phyloP scores from a whole-genome alignment of 1,140 invertebrate genomes.

The Drosophila kanapiae region DNA sequence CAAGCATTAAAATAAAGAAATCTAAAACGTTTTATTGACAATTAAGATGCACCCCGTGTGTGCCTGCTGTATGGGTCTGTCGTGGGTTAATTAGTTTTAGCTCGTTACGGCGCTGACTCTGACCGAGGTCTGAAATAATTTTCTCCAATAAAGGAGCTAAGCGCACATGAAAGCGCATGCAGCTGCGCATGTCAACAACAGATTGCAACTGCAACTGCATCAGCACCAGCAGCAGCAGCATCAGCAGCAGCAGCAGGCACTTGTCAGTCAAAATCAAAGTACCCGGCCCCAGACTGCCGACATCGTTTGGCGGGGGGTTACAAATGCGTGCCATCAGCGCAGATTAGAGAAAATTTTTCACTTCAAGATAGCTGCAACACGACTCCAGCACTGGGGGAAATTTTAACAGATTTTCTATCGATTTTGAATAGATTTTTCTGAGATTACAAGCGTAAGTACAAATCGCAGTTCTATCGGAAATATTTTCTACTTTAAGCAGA shows the following conservation, averaged over 20 bases:
- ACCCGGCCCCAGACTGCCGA: slow-evolving; percentile 64
- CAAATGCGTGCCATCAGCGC: slow-evolving; percentile 76
- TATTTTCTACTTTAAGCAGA: no score
- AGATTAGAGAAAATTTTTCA: slow-evolving; percentile 84
- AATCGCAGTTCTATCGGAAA: no score
- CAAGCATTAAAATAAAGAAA: slow-evolving; percentile 79
- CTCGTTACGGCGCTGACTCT: slow-evolving; percentile 51
- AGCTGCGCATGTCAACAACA: slow-evolving; percentile 79
- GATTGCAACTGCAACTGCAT: slow-evolving; percentile 30
- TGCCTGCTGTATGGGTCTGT: slow-evolving; percentile 38
- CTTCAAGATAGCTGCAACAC: slow-evolving; percentile 57
- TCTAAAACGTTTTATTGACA: slow-evolving; percentile 78
- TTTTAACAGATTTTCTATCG: fast-evolving
- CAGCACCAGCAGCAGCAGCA: slow-evolving; percentile 25
- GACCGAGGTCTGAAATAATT: slow-evolving; percentile 73
- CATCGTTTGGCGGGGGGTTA: slow-evolving; percentile 62
- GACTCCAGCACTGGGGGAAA: slow-evolving; percentile 16
- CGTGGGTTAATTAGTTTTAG: slow-evolving; percentile 74
- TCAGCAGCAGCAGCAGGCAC: slow-evolving; percentile 51
- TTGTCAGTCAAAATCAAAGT: slow-evolving; percentile 84
- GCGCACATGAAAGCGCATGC: slow-evolving; percentile 74
- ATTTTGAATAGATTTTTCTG: neutral
- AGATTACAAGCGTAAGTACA: neutral
- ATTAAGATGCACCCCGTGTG: slow-evolving; percentile 56
- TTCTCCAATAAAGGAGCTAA: slow-evolving; percentile 79